Evolutionary conservation across 2,888 invertebrate genomes (phyloP).

Genomic region (Platycnemis pennipes): DNA sequence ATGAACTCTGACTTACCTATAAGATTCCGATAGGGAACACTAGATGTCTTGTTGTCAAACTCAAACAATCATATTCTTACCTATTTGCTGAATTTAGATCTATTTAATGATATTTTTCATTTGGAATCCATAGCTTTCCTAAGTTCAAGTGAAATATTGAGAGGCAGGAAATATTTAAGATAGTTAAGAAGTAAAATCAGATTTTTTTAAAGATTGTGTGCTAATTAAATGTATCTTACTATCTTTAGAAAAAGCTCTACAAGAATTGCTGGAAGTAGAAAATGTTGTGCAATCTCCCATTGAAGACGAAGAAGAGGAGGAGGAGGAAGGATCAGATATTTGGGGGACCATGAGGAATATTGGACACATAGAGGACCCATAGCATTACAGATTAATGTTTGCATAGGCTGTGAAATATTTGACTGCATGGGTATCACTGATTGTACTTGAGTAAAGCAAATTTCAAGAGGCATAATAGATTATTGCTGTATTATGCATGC

Average conservation of each 20-base stretch:
- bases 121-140: background rate
- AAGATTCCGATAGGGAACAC: too few species aligned
- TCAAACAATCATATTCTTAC: too few species aligned
- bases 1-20: too few species aligned
- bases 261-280: constrained; percentile 40
- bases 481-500: background rate
- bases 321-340: background rate
- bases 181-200: too few species aligned
- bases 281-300: background rate
- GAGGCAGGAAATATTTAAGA: too few species aligned
- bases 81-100: too few species aligned
- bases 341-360: background rate
- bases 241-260: background rate
- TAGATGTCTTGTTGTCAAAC: too few species aligned
- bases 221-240: too few species aligned
- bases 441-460: background rate
- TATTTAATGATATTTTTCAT: background rate
- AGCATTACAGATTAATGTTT: background rate
- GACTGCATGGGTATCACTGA: background rate
- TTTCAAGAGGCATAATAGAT: background rate
- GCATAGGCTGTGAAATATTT: background rate
- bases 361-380: background rate
- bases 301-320: background rate
- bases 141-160: too few species aligned
- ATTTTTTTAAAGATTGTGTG: too few species aligned